Conservation (phyloP, 2,888 invertebrate species). For the Euspilapteryx auroguttella region DNA sequence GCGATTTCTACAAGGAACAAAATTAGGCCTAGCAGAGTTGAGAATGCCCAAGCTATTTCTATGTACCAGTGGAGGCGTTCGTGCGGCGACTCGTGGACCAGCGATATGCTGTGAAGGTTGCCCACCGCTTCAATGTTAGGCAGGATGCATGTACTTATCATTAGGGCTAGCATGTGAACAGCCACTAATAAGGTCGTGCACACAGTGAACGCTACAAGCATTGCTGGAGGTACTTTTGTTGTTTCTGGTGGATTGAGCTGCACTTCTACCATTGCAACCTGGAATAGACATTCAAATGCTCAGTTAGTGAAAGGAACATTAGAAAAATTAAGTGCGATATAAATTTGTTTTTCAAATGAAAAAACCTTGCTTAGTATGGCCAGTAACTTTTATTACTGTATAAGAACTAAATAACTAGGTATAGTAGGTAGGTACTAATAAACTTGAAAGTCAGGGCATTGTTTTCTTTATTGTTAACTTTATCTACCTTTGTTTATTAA, state of each 20-base stretch:
- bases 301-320: no score
- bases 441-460: no score
- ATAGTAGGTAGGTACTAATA: no score
- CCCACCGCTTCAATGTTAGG: constrained; percentile 98
- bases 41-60: constrained; percentile 97
- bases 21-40: constrained; percentile 90
- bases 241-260: constrained; percentile 71
- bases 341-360: no score
- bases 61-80: constrained; percentile 92
- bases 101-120: constrained; percentile 82
- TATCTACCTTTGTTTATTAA: no score
- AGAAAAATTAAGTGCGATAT: no score
- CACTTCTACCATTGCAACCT: constrained; percentile 97
- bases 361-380: no score
- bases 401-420: no score
- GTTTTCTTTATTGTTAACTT: no score
- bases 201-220: constrained; percentile 90
- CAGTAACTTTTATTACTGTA: no score
- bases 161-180: constrained; percentile 95
- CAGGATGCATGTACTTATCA: constrained; percentile 98
- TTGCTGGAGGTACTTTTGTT: constrained; percentile 73
- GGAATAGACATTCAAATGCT: constrained; percentile 14
- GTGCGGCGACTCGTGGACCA: constrained; percentile 88
- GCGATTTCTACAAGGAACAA: constrained; percentile 94
- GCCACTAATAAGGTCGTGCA: constrained; percentile 95